Base-by-base conservation (phyloP, 2,888 invertebrate species). In the Cerceris ruficornis region DNA sequence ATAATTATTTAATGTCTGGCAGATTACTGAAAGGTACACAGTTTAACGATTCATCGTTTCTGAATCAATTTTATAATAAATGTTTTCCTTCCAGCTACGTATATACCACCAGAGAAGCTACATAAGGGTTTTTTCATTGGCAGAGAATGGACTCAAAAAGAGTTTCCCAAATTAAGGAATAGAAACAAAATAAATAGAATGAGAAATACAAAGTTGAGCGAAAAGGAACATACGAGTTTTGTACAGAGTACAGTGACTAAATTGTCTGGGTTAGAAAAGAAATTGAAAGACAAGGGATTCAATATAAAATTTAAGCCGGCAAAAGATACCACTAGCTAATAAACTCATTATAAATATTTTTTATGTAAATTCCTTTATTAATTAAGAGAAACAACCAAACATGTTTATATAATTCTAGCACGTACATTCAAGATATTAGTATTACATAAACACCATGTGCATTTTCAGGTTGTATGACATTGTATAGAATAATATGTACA, bases 1-100 rank as follows among this genome's bases (percentile, higher is more conserved):
- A 99, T 91, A 99, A 98, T 92, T 99, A 99, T 92, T 93, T 99
- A 0, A 98, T 99, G 98, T 98, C 97, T 87, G 96, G 98, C 82
- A 95, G 97, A 91, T 93, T 98, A 49, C 92, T 99, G 8, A 97
- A 97, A 94, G 96, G 97, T 96, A 94, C 55, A 7, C 6, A 54
- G 14, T 46, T 14, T 46, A 1, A 46, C 1, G 1, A 46, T 49
- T 17, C 9, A 57, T 11, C 13, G 0, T 8, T n/a, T 50, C 9
- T 4, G 9, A 67, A 17, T 58, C 2, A 43, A 66, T 41, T 39
- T 7, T 28, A 28, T 13, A 50, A 50, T 54, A 54, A 5, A 71
- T 46, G 13, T n/a, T 72, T 64, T 77, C 72, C 66, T 94, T 94
- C 68, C 90, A 95, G 96, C 96, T 72, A 93, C 93, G 9, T 95